These are phyloP conservation scores for Cryptotermes secundus DNA, from an alignment of 1,140 invertebrate genomes.

Conservation along the genomic window DNA sequence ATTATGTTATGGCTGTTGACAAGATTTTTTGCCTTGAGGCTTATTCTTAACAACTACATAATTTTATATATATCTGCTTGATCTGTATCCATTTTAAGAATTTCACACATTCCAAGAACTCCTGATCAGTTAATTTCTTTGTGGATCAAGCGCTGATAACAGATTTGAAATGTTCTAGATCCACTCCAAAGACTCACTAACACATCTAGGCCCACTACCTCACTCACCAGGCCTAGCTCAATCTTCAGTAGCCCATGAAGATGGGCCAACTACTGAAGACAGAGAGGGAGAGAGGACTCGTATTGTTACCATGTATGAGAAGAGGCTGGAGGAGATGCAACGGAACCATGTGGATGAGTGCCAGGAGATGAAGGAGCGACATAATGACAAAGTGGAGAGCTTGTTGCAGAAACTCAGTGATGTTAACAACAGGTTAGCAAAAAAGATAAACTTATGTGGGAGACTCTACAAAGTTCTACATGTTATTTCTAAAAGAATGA, in stretches of 20 bases:
- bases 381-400: conserved; percentile 76
- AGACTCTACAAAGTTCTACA: no score
- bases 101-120: no score
- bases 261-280: conserved; percentile 43
- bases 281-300: conserved; percentile 62
- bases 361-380: conserved; percentile 69
- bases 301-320: conserved; percentile 68
- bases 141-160: no score
- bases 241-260: not conserved
- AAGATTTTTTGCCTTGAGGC: no score
- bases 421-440: conserved; percentile 60
- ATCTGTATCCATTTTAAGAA: no score
- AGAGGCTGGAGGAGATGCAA: conserved; percentile 70
- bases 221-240: conserved; percentile 38
- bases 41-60: no score
- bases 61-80: no score
- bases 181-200: conserved; percentile 69
- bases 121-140: no score
- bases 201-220: conserved; percentile 56
- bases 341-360: conserved; percentile 64
- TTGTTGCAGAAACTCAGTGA: conserved; percentile 76
- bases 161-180: conserved; percentile 42
- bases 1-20: no score
- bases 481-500: not conserved
- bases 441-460: not conserved